Evolutionary conservation across 2,113 vertebrate species (phyloP), one percentile per base, ranked within the genome.

Genomic region (Semnornis frantzii): DNA sequence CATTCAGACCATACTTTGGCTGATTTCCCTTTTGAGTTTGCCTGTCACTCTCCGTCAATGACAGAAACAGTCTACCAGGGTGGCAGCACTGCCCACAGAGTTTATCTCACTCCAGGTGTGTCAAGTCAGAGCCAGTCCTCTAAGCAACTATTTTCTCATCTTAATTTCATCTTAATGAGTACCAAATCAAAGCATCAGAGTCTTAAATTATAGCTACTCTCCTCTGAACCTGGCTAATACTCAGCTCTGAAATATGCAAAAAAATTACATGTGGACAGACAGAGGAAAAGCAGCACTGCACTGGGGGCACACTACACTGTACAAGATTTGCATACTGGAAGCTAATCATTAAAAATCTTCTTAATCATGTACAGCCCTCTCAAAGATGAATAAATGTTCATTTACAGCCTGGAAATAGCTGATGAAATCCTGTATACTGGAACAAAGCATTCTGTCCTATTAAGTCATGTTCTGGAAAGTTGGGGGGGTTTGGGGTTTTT

Each of bases 371-470:
- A 60, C 77, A 28, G 31, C 46, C 62, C 37, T 92, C 54, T 90
- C 48, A 28, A 88, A 92, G 50, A 33, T 89, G 65, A 94, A 89
- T 75, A 87, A 93, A 83, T 71, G 66, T 33, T 95, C 93, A 62
- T 85, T 82, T 69, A 52, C 44, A 91, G 70, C 34, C 74, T 85
- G 21, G 59, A 64, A 92, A 89, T 52, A 92, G 28, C 31, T 89
- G 87, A 90, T 62, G 81, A 82, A 86, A 68, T 66, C 50, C 50
- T 92, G 54, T 39, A 30, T 74, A 70, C 37, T 77, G 39, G 33
- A 93, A 89, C 68, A 85, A 95, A 87, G 55, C 9, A 60, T 65
- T 71, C 39, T 33, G 44, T 39, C 42, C n/a, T 50, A 60, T 85
- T 87, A 72, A 87, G 91, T 57, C 33, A 28, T 70, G 58, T 55